phyloP scores from a whole-genome alignment of 2,797 vertebrate genomes.

The Micrastur ruficollis region DNA sequence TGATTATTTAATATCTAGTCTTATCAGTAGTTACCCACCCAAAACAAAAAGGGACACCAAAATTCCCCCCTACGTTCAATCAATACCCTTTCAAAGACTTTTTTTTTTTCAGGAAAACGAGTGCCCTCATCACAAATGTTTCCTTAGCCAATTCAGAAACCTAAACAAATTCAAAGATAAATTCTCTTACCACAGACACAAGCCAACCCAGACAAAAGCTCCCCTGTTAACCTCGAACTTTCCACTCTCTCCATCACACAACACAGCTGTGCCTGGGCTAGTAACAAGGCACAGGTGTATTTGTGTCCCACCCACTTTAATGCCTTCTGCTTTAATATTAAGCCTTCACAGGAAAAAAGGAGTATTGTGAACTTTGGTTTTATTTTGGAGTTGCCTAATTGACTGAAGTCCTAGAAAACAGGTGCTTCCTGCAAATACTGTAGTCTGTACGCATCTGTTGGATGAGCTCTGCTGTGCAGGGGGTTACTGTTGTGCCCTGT shows the following conservation, averaged over 20 bases:
- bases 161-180: accelerated
- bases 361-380: background rate
- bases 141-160: background rate
- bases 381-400: background rate
- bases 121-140: accelerated
- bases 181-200: background rate
- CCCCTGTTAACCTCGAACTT: accelerated
- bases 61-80: background rate
- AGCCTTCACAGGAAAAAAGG: background rate
- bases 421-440: accelerated
- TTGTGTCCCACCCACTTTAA: background rate
- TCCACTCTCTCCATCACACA: accelerated
- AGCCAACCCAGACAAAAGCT: accelerated
- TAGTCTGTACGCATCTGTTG: accelerated
- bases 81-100: background rate
- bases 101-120: background rate
- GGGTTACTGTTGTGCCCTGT: background rate
- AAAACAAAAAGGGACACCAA: background rate
- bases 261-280: background rate
- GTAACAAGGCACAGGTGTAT: background rate
- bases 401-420: background rate
- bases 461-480: background rate
- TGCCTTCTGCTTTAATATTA: background rate
- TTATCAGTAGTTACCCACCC: background rate
- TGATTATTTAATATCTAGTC: accelerated